Conservation (phyloP, 1,140 invertebrate genomes). For the Calephelis virginiensis region DNA sequence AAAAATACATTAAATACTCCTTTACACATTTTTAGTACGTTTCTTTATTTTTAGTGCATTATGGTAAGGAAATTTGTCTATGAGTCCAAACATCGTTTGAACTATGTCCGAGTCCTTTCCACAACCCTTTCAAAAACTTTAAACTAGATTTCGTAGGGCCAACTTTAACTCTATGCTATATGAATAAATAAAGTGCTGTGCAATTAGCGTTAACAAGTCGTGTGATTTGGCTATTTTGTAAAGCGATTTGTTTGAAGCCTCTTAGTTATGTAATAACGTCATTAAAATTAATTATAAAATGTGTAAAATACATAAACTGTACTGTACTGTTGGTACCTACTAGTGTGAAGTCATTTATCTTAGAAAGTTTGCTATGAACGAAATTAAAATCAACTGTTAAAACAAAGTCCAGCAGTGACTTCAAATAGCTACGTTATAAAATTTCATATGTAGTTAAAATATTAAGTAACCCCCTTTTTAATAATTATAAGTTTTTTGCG, state of each 20-base stretch:
- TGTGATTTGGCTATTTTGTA: slow-evolving; percentile 27
- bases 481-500: too few relatives aligned
- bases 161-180: slow-evolving; percentile 30
- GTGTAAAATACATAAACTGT: too few relatives aligned
- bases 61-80: slow-evolving; percentile 15
- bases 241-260: slow-evolving; percentile 2
- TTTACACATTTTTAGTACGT: slow-evolving; percentile 16
- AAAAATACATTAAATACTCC: slow-evolving; percentile 53
- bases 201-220: slow-evolving; percentile 52
- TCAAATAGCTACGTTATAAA: not conserved
- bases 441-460: too few relatives aligned
- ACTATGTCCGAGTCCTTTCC: slow-evolving; percentile 56
- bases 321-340: too few relatives aligned
- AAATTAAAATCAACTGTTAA: not conserved
- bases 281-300: too few relatives aligned
- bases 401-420: not conserved
- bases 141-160: slow-evolving; percentile 30
- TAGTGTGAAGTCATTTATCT: too few relatives aligned
- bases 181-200: slow-evolving; percentile 37
- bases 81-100: slow-evolving; percentile 43
- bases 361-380: too few relatives aligned
- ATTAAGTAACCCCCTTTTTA: too few relatives aligned
- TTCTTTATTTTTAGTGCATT: slow-evolving; percentile 23
- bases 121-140: slow-evolving; percentile 59
- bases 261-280: too few relatives aligned